Evolutionary conservation across 2,797 vertebrate species (phyloP).

Genomic region (Borostomias antarcticus): DNA sequence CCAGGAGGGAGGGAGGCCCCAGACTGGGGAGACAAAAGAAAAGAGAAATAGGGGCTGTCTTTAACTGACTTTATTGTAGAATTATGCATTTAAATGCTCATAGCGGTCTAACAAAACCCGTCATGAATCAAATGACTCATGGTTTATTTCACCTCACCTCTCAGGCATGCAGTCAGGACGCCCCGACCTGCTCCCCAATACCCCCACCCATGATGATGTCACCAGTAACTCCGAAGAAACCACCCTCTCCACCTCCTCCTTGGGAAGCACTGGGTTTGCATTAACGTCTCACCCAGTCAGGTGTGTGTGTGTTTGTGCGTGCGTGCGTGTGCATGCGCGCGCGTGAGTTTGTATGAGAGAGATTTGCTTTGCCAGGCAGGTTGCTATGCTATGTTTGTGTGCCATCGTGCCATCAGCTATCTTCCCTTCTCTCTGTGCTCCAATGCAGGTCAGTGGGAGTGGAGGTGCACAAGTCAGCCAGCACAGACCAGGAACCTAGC

Average conservation of each 20-base stretch:
- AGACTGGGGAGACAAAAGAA: not conserved
- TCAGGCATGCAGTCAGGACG: slow-evolving; percentile 79
- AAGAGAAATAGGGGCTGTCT: too few relatives aligned
- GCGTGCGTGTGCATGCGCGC: not conserved
- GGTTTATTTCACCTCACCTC: slow-evolving; percentile 11
- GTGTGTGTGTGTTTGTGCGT: slow-evolving; percentile 40
- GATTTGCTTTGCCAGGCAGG: slow-evolving; percentile 6
- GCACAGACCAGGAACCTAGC: slow-evolving; percentile 56
- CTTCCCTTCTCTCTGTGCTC: slow-evolving; percentile 3
- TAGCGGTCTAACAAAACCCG: not conserved
- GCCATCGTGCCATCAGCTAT: not conserved
- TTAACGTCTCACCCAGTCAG: slow-evolving; percentile 60
- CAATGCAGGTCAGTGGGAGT: slow-evolving; percentile 50
- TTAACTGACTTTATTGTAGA: not conserved
- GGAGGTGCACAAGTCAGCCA: slow-evolving; percentile 53
- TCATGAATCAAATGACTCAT: not conserved
- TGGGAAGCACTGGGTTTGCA: slow-evolving; percentile 65
- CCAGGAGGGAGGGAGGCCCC: not conserved
- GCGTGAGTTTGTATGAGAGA: not conserved
- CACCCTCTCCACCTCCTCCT: slow-evolving; percentile 65
- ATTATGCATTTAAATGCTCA: not conserved
- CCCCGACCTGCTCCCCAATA: slow-evolving; percentile 85
- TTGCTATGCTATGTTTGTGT: not conserved
- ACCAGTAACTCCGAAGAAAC: slow-evolving; percentile 70
- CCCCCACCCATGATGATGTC: slow-evolving; percentile 67